Conservation (phyloP, 35 echinoderm and acorn worm species). For the Anneissia japonica region DNA sequence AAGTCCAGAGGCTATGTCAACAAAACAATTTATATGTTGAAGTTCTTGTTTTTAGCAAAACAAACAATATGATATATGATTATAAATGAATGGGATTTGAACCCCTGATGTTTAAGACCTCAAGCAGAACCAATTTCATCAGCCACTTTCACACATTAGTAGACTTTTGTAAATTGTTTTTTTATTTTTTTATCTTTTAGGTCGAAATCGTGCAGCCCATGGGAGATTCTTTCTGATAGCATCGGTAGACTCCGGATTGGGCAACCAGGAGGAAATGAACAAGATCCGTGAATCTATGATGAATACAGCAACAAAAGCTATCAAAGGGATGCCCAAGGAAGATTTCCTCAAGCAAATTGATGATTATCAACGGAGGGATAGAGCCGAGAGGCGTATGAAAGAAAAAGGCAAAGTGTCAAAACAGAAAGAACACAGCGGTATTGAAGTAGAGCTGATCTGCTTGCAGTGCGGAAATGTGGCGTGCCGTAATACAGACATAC, state of each 20-base stretch:
- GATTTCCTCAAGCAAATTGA: neutral
- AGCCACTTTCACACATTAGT: too few relatives aligned
- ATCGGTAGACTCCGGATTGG: conserved; percentile 18
- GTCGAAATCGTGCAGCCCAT: conserved; percentile 36
- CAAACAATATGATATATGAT: too few relatives aligned
- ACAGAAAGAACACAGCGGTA: neutral
- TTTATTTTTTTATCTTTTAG: too few relatives aligned
- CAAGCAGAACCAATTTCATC: too few relatives aligned
- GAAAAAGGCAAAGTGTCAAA: conserved; percentile 3
- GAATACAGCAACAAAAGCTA: conserved; percentile 15
- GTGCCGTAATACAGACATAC: conserved; percentile 37
- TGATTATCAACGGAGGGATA: neutral
- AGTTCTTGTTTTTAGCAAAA: too few relatives aligned
- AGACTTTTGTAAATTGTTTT: too few relatives aligned
- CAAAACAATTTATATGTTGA: too few relatives aligned
- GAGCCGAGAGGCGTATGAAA: neutral
- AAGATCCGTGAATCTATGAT: conserved; percentile 53
- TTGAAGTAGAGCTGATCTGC: conserved; percentile 14
- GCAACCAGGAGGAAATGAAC: conserved; percentile 20
- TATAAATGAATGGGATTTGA: too few relatives aligned
- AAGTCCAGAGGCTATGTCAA: too few relatives aligned
- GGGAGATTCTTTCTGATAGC: conserved; percentile 39
- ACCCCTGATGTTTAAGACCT: too few relatives aligned
- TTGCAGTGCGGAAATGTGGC: conserved; percentile 22
- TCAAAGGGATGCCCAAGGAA: neutral